These are phyloP conservation scores for Platorchestia sp. DNA, from an alignment of 1,140 invertebrate genomes.

Conservation along the genomic window DNA sequence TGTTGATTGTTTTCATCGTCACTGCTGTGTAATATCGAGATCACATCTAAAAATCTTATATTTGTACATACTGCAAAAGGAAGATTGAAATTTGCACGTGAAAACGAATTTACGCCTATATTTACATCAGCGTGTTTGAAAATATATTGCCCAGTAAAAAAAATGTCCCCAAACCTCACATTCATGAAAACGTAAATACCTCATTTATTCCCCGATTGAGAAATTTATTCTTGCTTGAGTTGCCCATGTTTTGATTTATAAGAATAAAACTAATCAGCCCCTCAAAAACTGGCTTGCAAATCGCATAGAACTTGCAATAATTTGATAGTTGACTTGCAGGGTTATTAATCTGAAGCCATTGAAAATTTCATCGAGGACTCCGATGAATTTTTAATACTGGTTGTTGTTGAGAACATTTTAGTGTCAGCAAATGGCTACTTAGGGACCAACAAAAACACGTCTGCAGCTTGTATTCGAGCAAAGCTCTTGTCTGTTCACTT, in stretches of 20 bases:
- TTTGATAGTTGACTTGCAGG: neutral
- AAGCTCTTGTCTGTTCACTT: neutral
- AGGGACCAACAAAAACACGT: neutral
- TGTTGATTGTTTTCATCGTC: too few relatives aligned
- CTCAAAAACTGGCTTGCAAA: neutral
- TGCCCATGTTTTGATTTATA: neutral
- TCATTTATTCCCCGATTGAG: neutral
- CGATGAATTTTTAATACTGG: neutral
- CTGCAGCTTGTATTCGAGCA: neutral
- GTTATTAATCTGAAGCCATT: neutral
- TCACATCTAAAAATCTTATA: too few relatives aligned
- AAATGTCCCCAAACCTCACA: neutral
- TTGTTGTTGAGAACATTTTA: neutral
- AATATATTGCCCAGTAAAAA: neutral
- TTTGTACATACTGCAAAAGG: too few relatives aligned
- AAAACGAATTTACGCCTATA: neutral
- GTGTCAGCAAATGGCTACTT: neutral
- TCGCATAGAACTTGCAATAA: neutral
- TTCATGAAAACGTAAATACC: neutral
- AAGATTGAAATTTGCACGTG: neutral
- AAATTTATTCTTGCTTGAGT: neutral
- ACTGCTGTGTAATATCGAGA: too few relatives aligned
- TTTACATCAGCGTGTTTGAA: neutral
- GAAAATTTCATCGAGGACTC: neutral
- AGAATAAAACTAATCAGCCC: neutral